phyloP scores from a whole-genome alignment of 1,140 invertebrate species.

The Drosophila azteca region DNA sequence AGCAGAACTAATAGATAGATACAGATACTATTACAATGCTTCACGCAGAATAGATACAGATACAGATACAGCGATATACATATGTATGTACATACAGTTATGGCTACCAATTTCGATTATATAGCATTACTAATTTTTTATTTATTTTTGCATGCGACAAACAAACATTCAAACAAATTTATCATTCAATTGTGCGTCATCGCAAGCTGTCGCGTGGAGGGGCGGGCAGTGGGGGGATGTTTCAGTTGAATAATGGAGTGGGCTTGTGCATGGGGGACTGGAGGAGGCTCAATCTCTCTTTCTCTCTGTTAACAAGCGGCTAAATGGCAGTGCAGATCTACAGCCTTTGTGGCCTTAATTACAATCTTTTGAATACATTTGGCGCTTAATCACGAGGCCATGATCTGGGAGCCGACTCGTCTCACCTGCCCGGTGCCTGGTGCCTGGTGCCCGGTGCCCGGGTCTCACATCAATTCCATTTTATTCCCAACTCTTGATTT shows the following conservation, averaged over 20 bases:
- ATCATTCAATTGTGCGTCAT: constrained; percentile 77
- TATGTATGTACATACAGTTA: constrained; percentile 23
- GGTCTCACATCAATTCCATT: constrained; percentile 63
- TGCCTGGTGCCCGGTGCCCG: constrained; percentile 36
- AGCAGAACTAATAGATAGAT: constrained; percentile 22
- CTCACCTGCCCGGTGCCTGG: constrained; percentile 40
- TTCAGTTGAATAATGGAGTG: neutral
- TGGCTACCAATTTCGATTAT: constrained; percentile 29
- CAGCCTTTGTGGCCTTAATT: constrained; percentile 81
- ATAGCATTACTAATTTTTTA: constrained; percentile 67
- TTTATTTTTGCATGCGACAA: constrained; percentile 75
- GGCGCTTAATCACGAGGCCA: constrained; percentile 79
- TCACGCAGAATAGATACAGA: constrained; percentile 14
- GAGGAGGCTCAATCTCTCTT: neutral
- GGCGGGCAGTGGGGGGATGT: neutral
- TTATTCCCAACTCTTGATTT: constrained; percentile 27
- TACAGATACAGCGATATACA: constrained; percentile 20
- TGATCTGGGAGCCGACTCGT: constrained; percentile 47
- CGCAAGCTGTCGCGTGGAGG: constrained; percentile 36
- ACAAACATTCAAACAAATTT: constrained; percentile 46
- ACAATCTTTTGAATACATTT: constrained; percentile 83
- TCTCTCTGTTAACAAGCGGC: constrained; percentile 68
- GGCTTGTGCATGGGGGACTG: constrained; percentile 10
- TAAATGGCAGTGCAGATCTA: constrained; percentile 77
- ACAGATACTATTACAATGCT: constrained; percentile 2